Evolutionary conservation across 2,797 vertebrate species (phyloP).

Genomic region (Acanthurus lineatus): DNA sequence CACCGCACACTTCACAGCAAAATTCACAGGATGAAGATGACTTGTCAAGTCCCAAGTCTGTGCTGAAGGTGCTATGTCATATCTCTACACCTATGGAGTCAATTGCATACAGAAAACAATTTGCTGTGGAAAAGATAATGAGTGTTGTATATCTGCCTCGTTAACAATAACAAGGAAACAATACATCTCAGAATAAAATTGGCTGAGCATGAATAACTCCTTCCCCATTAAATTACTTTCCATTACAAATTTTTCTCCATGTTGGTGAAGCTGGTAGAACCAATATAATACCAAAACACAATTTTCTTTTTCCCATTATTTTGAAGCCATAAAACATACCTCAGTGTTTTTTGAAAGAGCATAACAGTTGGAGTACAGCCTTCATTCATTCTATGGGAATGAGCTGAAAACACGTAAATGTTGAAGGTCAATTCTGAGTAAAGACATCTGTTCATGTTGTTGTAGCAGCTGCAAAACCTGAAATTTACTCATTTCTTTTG

Average conservation of each 20-base stretch:
- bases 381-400: constrained; percentile 11
- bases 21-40: constrained; percentile 44
- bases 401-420: constrained; percentile 19
- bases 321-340: constrained; percentile 11
- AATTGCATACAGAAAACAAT: background rate
- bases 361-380: constrained; percentile 19
- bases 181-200: constrained; percentile 22
- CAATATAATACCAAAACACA: constrained; percentile 2
- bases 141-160: constrained; percentile 7
- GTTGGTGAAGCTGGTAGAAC: constrained; percentile 8
- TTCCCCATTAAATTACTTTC: constrained; percentile 23
- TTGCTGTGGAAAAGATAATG: constrained; percentile 12
- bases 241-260: constrained; percentile 17
- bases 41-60: constrained; percentile 17
- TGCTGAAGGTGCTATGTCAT: background rate
- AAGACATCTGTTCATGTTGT: constrained; percentile 13
- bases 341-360: constrained; percentile 33
- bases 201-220: constrained; percentile 13
- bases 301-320: constrained; percentile 5
- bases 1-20: constrained; percentile 19
- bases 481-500: constrained; percentile 30
- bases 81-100: background rate
- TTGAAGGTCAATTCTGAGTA: constrained; percentile 18
- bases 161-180: constrained; percentile 24
- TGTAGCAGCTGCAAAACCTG: background rate